Conservation (phyloP, 2,797 vertebrate genomes). For the Crocodylus rhombifer region DNA sequence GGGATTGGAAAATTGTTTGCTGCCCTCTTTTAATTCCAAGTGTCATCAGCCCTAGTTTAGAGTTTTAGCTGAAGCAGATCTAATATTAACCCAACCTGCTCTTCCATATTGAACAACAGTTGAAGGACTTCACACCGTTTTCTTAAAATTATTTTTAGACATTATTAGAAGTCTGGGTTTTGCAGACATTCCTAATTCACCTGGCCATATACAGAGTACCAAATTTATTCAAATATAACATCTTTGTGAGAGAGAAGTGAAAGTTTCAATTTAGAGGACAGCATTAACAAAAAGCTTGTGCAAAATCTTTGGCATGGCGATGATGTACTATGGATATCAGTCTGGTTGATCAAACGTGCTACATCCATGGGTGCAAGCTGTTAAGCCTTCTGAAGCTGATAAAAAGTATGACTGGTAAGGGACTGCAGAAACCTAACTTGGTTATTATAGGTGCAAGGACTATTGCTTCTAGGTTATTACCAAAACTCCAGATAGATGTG, state of each 20-base stretch:
- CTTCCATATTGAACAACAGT: slow-evolving; percentile 27
- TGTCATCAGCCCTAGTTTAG: slow-evolving; percentile 11
- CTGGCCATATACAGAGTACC: slow-evolving; percentile 15
- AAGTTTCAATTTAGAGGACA: not conserved
- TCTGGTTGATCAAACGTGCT: not conserved
- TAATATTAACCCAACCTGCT: slow-evolving; percentile 50
- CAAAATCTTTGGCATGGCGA: not conserved
- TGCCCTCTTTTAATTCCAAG: slow-evolving; percentile 37
- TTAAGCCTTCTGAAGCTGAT: not conserved
- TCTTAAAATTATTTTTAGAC: slow-evolving; percentile 55
- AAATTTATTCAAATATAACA: not conserved
- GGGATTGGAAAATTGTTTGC: not conserved
- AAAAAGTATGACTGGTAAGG: not conserved
- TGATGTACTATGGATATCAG: not conserved
- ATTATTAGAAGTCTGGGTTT: not conserved
- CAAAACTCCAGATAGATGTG: not conserved
- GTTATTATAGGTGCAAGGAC: not conserved
- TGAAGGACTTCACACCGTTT: slow-evolving; percentile 25
- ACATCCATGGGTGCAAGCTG: not conserved
- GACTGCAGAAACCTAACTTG: not conserved
- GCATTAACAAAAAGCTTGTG: not conserved
- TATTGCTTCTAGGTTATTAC: not conserved
- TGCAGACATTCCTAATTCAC: slow-evolving; percentile 18
- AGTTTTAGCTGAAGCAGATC: slow-evolving; percentile 51
- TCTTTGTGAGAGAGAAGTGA: not conserved